Base-by-base conservation (phyloP, 2,113 vertebrate genomes). In the Calcarius ornatus region DNA sequence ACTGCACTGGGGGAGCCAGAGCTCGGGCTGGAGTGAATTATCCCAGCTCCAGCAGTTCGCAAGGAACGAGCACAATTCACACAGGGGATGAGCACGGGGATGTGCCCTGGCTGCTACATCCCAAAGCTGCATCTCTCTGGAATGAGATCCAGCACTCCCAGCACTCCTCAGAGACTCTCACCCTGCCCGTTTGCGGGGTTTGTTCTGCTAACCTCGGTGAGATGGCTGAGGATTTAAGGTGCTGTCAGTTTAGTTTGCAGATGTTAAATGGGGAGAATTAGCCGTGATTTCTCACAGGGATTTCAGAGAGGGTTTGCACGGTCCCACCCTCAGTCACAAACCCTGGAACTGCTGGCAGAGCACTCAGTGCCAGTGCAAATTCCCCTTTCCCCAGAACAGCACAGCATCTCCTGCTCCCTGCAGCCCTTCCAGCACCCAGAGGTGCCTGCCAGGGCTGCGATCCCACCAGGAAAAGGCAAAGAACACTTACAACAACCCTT, bases 131-230 rank as follows among this genome's bases (percentile, higher is more conserved):
- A 37, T 50, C 48, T 30, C 68, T 23, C 76, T 48, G 82, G 78
- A 90, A 76, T 71, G 80, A 94, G 90, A 93, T 90, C 86, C 93
- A 94, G 84, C 93, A 77, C 81, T 88, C 70, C 85, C 90, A 91
- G 63, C 47, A 70, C 63, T 12, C 38, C 38, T 38, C 38, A 38
- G 38, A 38, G 38, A 38, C 78, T 40, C 64, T 88, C 93, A 90
- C 53, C 92, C 82, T 83, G 88, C 45, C 94, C 90, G 76, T 81
- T 90, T 63, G 76, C 30, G 79, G 65, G 64, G 20, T 72, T 92
- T 92, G 40, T 96, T 90, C 92, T 96, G 88, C 82, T 83, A 92
- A 75, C 8, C 0, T 38, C 53, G 23, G 76, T 93, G 82, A 86
- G 72, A 66, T 93, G 85, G 45, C 92, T 60, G 37, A 90, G 88